Percentiles rank a stretch among this genome's conserved stretches.
These are phyloP conservation scores for Mormyrus iriodes DNA, from an alignment of 2,113 vertebrate species.

Conservation along the genomic window DNA sequence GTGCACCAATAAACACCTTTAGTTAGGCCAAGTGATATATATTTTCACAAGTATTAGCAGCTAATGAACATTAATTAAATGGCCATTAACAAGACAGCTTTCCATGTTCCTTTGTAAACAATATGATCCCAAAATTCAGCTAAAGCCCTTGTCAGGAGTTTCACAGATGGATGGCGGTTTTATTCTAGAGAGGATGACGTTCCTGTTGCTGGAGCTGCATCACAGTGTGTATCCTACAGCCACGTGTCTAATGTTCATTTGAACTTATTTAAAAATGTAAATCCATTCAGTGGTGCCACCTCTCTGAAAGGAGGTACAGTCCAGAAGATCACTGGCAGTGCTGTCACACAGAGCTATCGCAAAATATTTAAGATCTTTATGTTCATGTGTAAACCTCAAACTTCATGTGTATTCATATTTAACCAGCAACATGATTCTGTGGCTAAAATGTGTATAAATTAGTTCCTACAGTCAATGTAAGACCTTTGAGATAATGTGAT, in stretches of 20 bases:
- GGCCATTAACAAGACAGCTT: no score
- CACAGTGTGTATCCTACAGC: background rate
- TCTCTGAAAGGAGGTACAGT: no score
- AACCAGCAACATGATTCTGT: no score
- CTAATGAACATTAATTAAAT: background rate
- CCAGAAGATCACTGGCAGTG: no score
- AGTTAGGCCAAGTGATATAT: background rate
- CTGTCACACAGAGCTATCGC: no score
- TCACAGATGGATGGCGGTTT: background rate
- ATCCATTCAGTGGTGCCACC: no score
- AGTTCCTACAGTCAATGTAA: conserved; percentile 81
- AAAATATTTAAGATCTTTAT: no score
- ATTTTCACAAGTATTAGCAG: background rate
- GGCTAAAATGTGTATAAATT: conserved; percentile 75
- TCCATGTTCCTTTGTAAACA: background rate
- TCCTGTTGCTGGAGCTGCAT: background rate
- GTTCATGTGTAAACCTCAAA: conserved; percentile 83
- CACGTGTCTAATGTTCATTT: background rate
- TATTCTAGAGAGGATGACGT: background rate
- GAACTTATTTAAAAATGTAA: no score
- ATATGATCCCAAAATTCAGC: background rate
- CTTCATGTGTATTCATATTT: no score
- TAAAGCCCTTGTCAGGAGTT: background rate
- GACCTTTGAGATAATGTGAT: conserved; percentile 90
- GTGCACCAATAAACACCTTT: background rate